phyloP scores from a whole-genome alignment of 2,888 invertebrate species.

The Napeogenes sylphis region DNA sequence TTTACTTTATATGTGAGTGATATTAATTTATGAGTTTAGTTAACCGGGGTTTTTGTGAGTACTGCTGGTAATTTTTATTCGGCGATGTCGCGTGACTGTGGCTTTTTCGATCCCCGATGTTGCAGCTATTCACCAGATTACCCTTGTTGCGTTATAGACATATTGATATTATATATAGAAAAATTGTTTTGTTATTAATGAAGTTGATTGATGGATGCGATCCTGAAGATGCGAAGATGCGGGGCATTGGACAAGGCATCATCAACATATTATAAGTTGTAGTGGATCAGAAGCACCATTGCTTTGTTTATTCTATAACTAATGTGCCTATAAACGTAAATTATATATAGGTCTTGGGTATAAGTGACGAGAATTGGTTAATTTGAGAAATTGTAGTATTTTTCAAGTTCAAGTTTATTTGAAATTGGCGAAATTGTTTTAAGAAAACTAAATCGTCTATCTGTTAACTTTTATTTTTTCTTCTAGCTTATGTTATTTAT shows the following conservation, averaged over 20 bases:
- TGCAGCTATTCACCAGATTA: conserved; percentile 53
- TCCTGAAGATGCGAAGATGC: conserved; percentile 69
- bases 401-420: conserved; percentile 22
- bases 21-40: conserved; percentile 74
- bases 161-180: conserved; percentile 35
- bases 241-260: conserved; percentile 65
- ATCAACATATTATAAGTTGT: conserved; percentile 64
- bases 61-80: conserved; percentile 45
- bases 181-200: conserved; percentile 59
- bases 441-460: conserved; percentile 43
- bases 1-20: conserved; percentile 69
- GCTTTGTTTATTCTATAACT: conserved; percentile 74
- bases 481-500: conserved; percentile 45
- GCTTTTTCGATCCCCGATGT: conserved; percentile 66
- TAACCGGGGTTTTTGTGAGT: conserved; percentile 53
- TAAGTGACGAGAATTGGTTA: conserved; percentile 67
- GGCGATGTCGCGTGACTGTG: conserved; percentile 61
- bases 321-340: conserved; percentile 77
- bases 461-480: conserved; percentile 30
- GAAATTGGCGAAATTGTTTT: conserved; percentile 42
- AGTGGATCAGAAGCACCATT: conserved; percentile 72
- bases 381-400: conserved; percentile 60
- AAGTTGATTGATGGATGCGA: conserved; percentile 57
- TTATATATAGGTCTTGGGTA: conserved; percentile 68
- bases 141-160: conserved; percentile 45